Evolutionary conservation across 2,113 vertebrate genomes (phyloP).

Genomic region (Rhombomys opimus): DNA sequence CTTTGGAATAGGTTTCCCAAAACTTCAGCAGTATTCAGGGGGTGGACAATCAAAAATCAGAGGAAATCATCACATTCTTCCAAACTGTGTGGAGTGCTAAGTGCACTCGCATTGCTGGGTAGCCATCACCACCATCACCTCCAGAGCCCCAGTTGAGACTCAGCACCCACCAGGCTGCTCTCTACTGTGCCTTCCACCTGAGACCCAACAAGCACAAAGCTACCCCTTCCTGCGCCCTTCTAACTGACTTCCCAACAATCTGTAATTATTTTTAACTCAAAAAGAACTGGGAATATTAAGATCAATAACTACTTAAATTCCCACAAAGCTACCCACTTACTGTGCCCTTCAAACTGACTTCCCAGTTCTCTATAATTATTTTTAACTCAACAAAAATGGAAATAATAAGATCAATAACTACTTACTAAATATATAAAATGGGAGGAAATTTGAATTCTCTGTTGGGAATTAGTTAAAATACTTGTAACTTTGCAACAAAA

Average conservation of each 20-base stretch:
- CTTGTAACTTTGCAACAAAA: not conserved
- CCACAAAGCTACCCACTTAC: not conserved
- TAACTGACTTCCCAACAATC: not conserved
- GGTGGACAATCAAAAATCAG: not conserved
- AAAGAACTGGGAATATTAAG: not conserved
- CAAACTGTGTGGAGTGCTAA: not conserved
- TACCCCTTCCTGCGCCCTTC: not conserved
- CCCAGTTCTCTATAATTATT: not conserved
- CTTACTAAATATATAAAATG: not conserved
- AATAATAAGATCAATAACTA: not conserved
- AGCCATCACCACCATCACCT: not conserved
- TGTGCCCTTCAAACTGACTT: not conserved
- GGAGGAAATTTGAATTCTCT: not conserved
- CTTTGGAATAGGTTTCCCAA: not conserved
- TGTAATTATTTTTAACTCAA: not conserved
- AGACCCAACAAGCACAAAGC: not conserved
- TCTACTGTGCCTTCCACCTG: not conserved
- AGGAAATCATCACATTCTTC: not conserved
- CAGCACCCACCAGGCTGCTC: not conserved
- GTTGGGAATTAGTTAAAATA: not conserved
- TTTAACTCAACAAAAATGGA: not conserved
- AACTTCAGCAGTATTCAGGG: not conserved
- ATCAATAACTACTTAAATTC: not conserved
- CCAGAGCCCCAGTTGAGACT: not conserved
- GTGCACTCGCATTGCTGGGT: not conserved